Conservation (phyloP, 2,888 invertebrate species). For the Scaptomyza parva region DNA sequence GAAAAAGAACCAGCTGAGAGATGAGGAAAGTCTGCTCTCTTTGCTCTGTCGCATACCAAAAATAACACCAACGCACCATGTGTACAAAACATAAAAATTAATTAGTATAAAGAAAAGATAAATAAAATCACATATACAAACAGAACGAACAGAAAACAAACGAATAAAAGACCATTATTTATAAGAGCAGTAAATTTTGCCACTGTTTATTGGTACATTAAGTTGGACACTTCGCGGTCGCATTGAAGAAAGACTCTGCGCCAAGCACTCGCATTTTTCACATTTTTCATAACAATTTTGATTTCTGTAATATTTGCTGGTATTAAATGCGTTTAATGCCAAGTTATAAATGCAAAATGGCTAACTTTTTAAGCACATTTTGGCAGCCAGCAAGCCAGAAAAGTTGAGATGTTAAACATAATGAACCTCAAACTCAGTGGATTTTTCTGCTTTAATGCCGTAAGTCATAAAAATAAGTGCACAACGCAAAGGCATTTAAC, state of each 20-base stretch:
- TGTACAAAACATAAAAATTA: conserved; percentile 22
- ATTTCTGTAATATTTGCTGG: conserved; percentile 1
- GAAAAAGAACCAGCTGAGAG: conserved; percentile 25
- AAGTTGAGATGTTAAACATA: conserved; percentile 21
- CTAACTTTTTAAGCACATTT: conserved; percentile 17
- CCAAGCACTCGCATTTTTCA: conserved; percentile 3
- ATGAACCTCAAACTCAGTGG: conserved; percentile 23
- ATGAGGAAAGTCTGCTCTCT: conserved; percentile 7
- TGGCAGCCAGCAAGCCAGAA: neutral
- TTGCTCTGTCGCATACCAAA: conserved; percentile 10
- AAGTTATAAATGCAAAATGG: conserved; percentile 43
- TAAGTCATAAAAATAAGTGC: conserved; percentile 50
- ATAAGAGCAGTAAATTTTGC: conserved; percentile 48
- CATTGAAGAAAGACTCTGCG: conserved; percentile 30
- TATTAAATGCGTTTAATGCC: conserved; percentile 28
- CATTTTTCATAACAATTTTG: neutral
- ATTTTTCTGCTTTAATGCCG: conserved; percentile 19
- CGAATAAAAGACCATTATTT: conserved; percentile 56
- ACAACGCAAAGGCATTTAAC: conserved; percentile 50
- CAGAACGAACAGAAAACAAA: conserved; percentile 10
- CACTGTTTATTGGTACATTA: conserved; percentile 69
- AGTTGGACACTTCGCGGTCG: conserved; percentile 57
- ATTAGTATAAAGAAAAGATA: conserved; percentile 13
- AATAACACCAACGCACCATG: conserved; percentile 17
- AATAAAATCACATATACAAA: conserved; percentile 2